A percentile compares a stretch with the other conserved stretches of the same genome.
These are phyloP conservation scores for Botia almorhae DNA, from an alignment of 2,797 vertebrate species.

Conservation along the genomic window DNA sequence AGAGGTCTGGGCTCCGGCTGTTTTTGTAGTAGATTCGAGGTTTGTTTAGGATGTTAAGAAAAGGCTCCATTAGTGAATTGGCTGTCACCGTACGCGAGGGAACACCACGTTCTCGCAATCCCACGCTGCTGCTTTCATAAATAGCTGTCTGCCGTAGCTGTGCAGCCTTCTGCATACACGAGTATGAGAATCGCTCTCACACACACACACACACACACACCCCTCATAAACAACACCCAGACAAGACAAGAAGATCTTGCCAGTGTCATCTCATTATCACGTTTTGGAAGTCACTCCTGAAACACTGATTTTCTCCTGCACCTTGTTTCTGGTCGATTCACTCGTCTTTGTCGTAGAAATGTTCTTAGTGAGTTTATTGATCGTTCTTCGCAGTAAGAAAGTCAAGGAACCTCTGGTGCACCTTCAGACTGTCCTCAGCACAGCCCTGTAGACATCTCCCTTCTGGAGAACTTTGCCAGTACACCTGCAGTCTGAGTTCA, in stretches of 20 bases:
- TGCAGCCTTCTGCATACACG: slow-evolving; percentile 62
- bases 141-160: slow-evolving; percentile 59
- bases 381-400: background rate
- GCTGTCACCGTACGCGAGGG: slow-evolving; percentile 59
- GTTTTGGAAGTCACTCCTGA: background rate
- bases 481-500: slow-evolving; percentile 36
- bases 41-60: slow-evolving; percentile 21
- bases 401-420: background rate
- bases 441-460: background rate
- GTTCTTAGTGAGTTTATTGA: slow-evolving; percentile 4
- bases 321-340: background rate
- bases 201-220: slow-evolving; percentile 50
- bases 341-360: background rate
- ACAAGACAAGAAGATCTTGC: background rate
- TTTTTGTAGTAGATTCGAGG: slow-evolving; percentile 20
- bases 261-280: background rate
- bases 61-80: slow-evolving; percentile 14
- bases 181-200: slow-evolving; percentile 52
- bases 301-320: background rate
- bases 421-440: background rate
- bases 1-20: background rate
- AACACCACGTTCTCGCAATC: slow-evolving; percentile 40
- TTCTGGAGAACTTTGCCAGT: background rate
- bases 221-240: background rate
- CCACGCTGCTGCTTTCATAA: slow-evolving; percentile 66